Evolutionary conservation across 92 coral and sea anemone genomes (phyloP).

Genomic region (Porites rus): DNA sequence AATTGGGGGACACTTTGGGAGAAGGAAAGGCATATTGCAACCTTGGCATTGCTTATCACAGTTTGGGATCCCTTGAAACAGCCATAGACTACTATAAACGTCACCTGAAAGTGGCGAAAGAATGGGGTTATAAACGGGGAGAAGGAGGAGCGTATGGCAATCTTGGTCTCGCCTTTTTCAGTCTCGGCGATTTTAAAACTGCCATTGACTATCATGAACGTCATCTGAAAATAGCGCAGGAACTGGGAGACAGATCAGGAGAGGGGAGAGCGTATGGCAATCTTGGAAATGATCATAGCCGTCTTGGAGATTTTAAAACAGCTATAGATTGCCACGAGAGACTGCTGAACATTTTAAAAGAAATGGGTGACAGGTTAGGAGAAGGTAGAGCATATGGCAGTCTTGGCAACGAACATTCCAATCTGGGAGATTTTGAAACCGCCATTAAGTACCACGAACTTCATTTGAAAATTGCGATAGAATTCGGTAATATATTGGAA

Average conservation of each 20-base stretch:
- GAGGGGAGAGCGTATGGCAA: conserved; percentile 10
- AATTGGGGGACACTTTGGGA: not conserved
- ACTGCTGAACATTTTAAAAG: not conserved
- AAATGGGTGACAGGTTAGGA: not conserved
- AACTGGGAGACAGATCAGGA: conserved; percentile 9
- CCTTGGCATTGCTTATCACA: not conserved
- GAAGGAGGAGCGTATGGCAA: not conserved
- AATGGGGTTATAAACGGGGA: not conserved
- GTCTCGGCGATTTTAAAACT: not conserved
- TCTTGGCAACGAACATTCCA: not conserved
- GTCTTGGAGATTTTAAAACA: not conserved
- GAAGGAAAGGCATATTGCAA: not conserved
- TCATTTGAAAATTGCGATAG: not conserved
- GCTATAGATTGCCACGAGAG: conserved; percentile 6
- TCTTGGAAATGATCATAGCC: not conserved
- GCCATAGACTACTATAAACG: not conserved
- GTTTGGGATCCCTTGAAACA: not conserved
- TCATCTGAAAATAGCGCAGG: conserved; percentile 1
- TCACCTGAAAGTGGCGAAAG: conserved; percentile 8
- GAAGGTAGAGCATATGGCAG: not conserved
- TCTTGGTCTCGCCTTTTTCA: not conserved
- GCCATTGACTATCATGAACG: conserved; percentile 10
- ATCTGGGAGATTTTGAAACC: not conserved
- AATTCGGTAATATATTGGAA: not conserved
- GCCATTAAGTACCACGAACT: not conserved